phyloP scores from a whole-genome alignment of 1,140 invertebrate genomes.

The Carcinoscorpius rotundicauda region DNA sequence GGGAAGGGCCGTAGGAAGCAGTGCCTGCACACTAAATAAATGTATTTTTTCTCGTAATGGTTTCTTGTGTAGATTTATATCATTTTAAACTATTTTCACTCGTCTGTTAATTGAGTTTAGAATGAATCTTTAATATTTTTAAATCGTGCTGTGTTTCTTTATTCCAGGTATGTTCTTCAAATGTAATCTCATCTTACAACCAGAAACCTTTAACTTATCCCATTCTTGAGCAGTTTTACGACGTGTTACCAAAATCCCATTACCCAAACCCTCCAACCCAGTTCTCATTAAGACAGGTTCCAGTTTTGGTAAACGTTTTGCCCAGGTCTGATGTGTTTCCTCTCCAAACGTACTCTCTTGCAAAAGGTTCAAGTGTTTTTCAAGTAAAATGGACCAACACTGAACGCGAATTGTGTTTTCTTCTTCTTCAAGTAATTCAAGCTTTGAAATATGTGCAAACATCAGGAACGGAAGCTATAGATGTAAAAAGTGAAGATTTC shows the following conservation, averaged over 20 bases:
- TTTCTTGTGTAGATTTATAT: too few species aligned
- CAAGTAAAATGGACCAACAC: not conserved
- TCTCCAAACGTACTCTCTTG: not conserved
- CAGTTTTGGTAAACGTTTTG: not conserved
- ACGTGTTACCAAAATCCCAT: not conserved
- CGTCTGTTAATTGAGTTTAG: too few species aligned
- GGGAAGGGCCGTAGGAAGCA: too few species aligned
- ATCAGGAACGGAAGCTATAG: slow-evolving; percentile 62
- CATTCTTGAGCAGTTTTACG: not conserved
- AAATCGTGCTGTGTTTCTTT: too few species aligned
- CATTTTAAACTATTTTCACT: too few species aligned
- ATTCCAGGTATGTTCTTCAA: too few species aligned
- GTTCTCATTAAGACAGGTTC: not conserved
- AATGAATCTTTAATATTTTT: too few species aligned
- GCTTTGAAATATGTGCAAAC: slow-evolving; percentile 67
- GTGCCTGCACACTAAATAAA: too few species aligned
- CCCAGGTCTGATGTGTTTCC: not conserved
- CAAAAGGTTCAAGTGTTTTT: not conserved
- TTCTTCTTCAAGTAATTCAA: slow-evolving; percentile 64
- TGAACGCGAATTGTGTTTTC: slow-evolving; percentile 41
- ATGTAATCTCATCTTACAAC: too few species aligned
- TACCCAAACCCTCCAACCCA: not conserved
- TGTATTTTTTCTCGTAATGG: too few species aligned
- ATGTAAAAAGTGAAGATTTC: slow-evolving; percentile 51
- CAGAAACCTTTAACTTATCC: not conserved